phyloP scores from a whole-genome alignment of 2,797 vertebrate species.

The Phataginus tetradactyla region DNA sequence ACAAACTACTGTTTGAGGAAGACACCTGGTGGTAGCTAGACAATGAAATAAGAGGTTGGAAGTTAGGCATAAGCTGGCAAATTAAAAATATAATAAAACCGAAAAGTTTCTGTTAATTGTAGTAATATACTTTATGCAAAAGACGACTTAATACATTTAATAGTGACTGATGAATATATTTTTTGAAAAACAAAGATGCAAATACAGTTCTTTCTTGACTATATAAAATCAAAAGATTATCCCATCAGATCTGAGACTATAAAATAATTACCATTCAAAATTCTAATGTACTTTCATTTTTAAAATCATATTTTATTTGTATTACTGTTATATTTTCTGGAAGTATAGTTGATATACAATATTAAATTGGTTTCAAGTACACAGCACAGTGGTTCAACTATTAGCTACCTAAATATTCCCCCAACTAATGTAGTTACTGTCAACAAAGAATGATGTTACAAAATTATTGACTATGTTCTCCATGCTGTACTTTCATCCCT shows the following conservation, averaged over 20 bases:
- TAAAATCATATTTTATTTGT: not conserved
- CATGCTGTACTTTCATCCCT: no score
- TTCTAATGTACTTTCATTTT: not conserved
- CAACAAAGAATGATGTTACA: no score
- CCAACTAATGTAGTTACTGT: no score
- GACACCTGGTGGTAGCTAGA: not conserved
- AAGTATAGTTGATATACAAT: no score
- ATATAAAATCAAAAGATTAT: not conserved
- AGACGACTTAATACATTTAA: not conserved
- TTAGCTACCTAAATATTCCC: no score
- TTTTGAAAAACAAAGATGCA: not conserved
- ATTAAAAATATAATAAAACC: not conserved
- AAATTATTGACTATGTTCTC: no score
- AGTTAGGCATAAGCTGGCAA: not conserved
- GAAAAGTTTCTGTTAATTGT: not conserved
- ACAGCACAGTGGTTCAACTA: no score
- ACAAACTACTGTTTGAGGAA: not conserved
- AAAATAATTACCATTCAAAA: not conserved
- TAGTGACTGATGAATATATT: not conserved
- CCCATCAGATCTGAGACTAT: not conserved
- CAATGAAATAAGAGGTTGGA: not conserved
- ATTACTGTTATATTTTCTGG: no score
- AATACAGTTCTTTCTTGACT: not conserved
- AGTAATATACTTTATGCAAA: not conserved
- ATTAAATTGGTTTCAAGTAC: no score